Evolutionary conservation across 2,113 vertebrate species (phyloP), one percentile per base, ranked within the genome.

Genomic region (Strix uralensis): DNA sequence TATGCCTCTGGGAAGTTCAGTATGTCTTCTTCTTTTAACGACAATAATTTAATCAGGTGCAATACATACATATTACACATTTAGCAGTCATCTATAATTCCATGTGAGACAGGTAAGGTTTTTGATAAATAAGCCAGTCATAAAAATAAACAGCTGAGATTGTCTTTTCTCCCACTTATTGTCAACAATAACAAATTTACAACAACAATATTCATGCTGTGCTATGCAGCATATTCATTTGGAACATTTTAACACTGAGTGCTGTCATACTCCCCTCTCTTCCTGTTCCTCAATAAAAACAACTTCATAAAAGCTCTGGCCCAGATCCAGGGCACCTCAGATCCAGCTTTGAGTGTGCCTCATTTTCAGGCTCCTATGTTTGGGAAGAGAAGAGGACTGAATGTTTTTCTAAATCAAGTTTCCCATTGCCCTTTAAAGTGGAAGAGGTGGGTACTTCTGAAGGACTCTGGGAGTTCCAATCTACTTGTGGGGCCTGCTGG

Each of bases 121-220:
- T 63, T 65, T 29, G 72, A 67, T 72, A 92, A 91, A 85, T 69
- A 82, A 19, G 2, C 21, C 29, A 79, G 65, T 57, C 86, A 69
- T 91, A 92, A 96, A 94, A 91, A 47, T 55, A 88, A 96, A 86
- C 44, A 95, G 83, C 65, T 91, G 80, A 83, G 69, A 88, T 86
- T 86, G 88, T 93, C 22, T 78, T 92, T 81, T 84, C 72, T 94
- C 42, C 27, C 52, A 34, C 47, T 92, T 92, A 58, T 51, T 94
- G 88, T 81, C 88, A 96, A 57, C 80, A 88, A 52, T 86, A 93
- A 88, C 75, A 84, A 91, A 94, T 95, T 91, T 92, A 88, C 40
- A 36, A 81, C 71, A 85, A 51, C 51, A 94, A n/a, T 55, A 90
- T 63, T 65, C 2, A 0, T 79, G 32, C 88, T 91, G 59, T 81